Conservation (phyloP, 2,888 invertebrate genomes). For the Tiliacea aurago region DNA sequence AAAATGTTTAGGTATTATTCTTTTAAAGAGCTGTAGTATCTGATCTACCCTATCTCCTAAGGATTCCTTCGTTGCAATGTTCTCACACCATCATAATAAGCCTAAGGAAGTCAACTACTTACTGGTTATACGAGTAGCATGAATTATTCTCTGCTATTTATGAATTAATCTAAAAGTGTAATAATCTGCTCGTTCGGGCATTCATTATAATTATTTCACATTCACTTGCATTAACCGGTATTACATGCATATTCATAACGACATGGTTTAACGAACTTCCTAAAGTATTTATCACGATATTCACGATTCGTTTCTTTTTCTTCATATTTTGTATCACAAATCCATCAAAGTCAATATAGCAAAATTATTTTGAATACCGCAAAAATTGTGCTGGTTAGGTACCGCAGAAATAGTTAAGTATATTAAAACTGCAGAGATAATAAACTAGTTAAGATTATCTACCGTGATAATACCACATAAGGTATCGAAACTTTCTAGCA, state of each 20-base stretch:
- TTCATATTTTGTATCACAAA: background rate
- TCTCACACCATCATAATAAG: background rate
- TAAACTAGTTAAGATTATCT: background rate
- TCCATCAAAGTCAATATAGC: background rate
- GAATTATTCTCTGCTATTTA: background rate
- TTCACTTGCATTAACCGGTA: slow-evolving; percentile 7
- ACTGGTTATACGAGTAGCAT: too few relatives aligned
- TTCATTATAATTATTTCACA: background rate
- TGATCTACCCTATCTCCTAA: too few relatives aligned
- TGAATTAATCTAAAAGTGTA: background rate
- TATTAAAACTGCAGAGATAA: background rate
- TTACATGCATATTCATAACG: slow-evolving; percentile 18
- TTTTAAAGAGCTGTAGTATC: background rate
- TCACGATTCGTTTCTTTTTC: background rate
- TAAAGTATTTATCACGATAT: background rate
- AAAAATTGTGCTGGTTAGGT: background rate
- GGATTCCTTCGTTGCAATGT: background rate
- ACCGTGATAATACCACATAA: background rate
- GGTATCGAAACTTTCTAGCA: background rate
- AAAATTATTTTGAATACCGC: background rate
- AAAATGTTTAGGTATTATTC: background rate
- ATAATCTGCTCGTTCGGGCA: background rate
- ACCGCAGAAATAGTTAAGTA: background rate
- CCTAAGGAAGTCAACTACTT: background rate
- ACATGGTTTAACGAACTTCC: slow-evolving; percentile 36